These are phyloP conservation scores for Thamnophis elegans DNA, from an alignment of 2,797 vertebrate genomes.

Conservation along the genomic window DNA sequence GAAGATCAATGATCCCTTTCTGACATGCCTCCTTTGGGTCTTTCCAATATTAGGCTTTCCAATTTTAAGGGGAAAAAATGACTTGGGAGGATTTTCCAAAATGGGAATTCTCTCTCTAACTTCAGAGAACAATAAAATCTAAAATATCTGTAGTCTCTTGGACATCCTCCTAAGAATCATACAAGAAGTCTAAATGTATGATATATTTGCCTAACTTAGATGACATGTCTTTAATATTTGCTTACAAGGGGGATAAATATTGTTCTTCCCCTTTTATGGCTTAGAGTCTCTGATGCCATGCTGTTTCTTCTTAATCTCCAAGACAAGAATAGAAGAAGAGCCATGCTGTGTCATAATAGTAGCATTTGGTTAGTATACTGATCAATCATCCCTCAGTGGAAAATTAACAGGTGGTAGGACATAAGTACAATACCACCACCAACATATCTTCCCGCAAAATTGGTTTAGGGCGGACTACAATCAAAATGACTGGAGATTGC, in stretches of 20 bases:
- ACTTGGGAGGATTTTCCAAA: background rate
- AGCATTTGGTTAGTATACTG: background rate
- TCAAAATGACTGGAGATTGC: background rate
- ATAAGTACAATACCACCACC: background rate
- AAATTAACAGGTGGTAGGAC: background rate
- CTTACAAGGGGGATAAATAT: background rate
- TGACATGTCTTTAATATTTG: background rate
- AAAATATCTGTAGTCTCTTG: background rate
- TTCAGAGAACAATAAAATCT: background rate
- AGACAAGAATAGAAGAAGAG: background rate
- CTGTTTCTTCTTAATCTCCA: background rate
- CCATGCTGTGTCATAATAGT: background rate
- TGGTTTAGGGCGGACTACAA: background rate
- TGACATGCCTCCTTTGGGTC: background rate
- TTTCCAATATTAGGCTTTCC: background rate
- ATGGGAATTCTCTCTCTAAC: background rate
- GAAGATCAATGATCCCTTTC: background rate
- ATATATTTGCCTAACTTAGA: background rate
- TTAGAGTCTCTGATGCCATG: background rate
- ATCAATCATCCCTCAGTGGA: background rate
- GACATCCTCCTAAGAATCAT: background rate
- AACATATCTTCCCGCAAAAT: background rate
- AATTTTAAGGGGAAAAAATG: background rate
- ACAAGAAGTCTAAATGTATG: background rate
- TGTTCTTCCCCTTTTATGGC: background rate